These are phyloP conservation scores for Dreissena rostriformis DNA, from an alignment of 1,140 invertebrate genomes.

Conservation along the genomic window DNA sequence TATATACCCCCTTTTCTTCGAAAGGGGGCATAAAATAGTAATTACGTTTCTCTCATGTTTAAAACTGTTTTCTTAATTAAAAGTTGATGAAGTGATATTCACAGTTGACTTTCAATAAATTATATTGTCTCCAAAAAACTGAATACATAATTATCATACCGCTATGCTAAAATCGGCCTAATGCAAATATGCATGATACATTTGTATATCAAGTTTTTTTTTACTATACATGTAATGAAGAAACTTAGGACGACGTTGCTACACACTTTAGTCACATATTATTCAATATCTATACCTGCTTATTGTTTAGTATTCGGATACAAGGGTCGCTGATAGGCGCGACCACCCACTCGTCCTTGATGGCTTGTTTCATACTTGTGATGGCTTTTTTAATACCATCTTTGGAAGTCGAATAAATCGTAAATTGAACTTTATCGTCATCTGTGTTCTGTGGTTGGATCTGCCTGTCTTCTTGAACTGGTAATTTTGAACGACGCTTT, in stretches of 20 bases:
- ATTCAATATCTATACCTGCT: not conserved
- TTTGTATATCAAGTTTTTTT: too few species aligned
- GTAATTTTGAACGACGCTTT: not conserved
- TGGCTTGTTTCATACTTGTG: not conserved
- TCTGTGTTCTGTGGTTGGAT: not conserved
- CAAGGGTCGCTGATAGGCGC: conserved; percentile 9
- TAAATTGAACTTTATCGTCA: conserved; percentile 4
- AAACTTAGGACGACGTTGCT: not conserved
- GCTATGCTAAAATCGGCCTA: too few species aligned
- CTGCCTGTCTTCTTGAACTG: not conserved
- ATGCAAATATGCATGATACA: too few species aligned
- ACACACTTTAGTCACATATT: not conserved
- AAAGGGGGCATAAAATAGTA: too few species aligned
- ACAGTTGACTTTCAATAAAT: too few species aligned
- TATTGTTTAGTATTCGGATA: not conserved
- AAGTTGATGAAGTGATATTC: too few species aligned
- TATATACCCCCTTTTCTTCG: too few species aligned
- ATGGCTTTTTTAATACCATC: not conserved
- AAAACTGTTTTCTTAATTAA: not conserved
- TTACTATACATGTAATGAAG: not conserved
- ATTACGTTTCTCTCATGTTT: not conserved
- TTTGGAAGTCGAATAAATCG: conserved; percentile 15
- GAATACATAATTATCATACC: too few species aligned
- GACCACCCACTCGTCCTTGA: conserved; percentile 15
- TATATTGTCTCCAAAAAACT: too few species aligned